A percentile compares a stretch with the other conserved stretches of the same genome.
phyloP scores from a whole-genome alignment of 2,797 vertebrate genomes.

The Rallus crepitans region DNA sequence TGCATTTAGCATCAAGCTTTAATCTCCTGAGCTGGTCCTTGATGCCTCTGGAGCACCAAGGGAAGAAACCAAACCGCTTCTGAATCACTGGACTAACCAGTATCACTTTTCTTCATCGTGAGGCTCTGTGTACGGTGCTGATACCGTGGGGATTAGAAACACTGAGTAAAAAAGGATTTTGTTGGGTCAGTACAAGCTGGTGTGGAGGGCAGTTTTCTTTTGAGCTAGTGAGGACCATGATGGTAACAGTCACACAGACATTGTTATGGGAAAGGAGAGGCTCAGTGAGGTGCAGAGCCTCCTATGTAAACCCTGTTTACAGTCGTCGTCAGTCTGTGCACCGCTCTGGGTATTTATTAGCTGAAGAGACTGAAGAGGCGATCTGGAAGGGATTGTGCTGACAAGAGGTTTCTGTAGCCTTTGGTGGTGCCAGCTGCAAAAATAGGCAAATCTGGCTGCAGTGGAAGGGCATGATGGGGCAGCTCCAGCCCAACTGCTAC shows the following conservation, averaged over 20 bases:
- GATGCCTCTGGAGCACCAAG: background rate
- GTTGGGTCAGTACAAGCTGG: background rate
- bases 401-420: conserved; percentile 32
- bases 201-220: background rate
- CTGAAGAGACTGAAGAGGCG: conserved; percentile 8
- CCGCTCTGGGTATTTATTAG: background rate
- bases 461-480: conserved; percentile 33
- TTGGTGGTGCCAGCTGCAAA: conserved; percentile 60
- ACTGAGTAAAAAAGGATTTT: background rate
- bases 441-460: background rate
- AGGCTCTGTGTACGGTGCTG: rapidly evolving
- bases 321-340: background rate
- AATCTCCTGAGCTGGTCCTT: background rate
- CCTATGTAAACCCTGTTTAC: background rate
- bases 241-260: background rate
- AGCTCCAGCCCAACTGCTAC: conserved; percentile 36
- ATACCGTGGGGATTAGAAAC: background rate
- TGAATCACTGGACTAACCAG: background rate
- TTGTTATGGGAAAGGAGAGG: background rate
- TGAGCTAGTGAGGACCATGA: background rate
- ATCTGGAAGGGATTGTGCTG: conserved; percentile 35
- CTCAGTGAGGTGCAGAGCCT: background rate
- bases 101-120: background rate
- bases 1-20: background rate
- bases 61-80: background rate